Conservation (phyloP, 2,888 invertebrate species). For the Furcula furcula region DNA sequence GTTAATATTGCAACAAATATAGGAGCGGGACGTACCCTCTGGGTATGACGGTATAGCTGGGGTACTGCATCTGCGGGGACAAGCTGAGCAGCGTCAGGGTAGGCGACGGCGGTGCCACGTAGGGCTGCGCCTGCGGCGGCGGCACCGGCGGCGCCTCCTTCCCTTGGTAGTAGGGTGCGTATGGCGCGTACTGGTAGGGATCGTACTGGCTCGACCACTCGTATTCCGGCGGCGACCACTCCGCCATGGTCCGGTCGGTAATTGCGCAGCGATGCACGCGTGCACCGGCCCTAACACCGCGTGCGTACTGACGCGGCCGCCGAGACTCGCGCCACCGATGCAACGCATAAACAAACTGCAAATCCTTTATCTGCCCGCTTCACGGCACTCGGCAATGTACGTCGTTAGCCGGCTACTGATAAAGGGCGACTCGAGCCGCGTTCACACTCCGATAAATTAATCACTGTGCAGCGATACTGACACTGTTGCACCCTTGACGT, state of each 20-base stretch:
- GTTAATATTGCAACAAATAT: not conserved
- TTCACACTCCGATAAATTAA: constrained; percentile 33
- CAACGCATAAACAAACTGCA: constrained; percentile 70
- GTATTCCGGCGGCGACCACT: constrained; percentile 46
- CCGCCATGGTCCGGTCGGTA: constrained; percentile 44
- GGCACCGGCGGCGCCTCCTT: constrained; percentile 23
- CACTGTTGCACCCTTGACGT: not conserved
- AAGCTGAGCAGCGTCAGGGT: constrained; percentile 12
- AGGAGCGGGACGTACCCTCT: constrained; percentile 32
- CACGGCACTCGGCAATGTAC: constrained; percentile 40
- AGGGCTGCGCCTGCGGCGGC: constrained; percentile 14
- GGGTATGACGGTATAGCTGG: constrained; percentile 12
- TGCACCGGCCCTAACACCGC: constrained; percentile 58
- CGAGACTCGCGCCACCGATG: constrained; percentile 48
- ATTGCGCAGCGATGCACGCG: constrained; percentile 52
- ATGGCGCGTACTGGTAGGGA: constrained; percentile 34
- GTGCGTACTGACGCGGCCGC: constrained; percentile 56
- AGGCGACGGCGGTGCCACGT: constrained; percentile 23
- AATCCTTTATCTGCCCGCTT: constrained; percentile 64
- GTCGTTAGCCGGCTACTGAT: constrained; percentile 52
- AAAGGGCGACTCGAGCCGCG: constrained; percentile 39
- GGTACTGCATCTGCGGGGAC: constrained; percentile 6
- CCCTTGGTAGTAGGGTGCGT: constrained; percentile 30
- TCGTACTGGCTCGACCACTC: constrained; percentile 40
- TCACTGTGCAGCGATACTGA: constrained; percentile 11